Base-by-base conservation (phyloP, 2,888 invertebrate species). In the Trichogramma evanescens region DNA sequence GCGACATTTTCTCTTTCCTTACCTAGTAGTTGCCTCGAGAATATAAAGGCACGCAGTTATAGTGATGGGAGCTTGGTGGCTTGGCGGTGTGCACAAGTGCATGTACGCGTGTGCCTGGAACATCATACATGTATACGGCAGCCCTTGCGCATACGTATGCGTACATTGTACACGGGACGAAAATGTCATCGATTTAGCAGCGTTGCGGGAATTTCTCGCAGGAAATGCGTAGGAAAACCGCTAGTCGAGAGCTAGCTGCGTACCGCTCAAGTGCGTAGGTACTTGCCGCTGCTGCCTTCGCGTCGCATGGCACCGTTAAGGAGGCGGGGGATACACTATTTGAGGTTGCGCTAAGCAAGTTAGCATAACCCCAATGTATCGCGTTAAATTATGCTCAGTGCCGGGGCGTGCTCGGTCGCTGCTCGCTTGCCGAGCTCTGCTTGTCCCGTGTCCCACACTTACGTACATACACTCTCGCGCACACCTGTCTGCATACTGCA, bases 311-410 rank as follows among this genome's bases (percentile, higher is more conserved):
- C 26, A 26, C 26, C 26, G 26, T 9, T 45, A 45, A 9, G n/a
- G 8, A 45, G 8, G n/a, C 61, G 62, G 64, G 59, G 62, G 63
- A 62, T 55, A 63, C 64, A 66, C 68, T 71, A 72, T 72, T 76
- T 76, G 77, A 76, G 76, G 77, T 77, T 74, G 70, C 72, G 72
- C 73, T 77, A 77, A 76, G 74, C 75, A 76, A 75, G 74, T 77
- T 77, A 77, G 76, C 74, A 74, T 73, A 72, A 76, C 75, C 76
- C 74, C 73, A 72, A 70, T 74, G 74, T 75, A 77, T 76, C 76
- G 72, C 70, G 76, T 75, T 76, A 75, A 76, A 77, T 77, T 77
- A 75, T 75, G 73, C 74, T 71, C 71, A 70, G 71, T 71, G 73
- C 68, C 67, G 71, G 69, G 68, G 71, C 58, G 58, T 59, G 62